A percentile compares a stretch with the other conserved stretches of the same genome.
Conservation (phyloP, 1,140 invertebrate genomes). For the Drosophila cardini region DNA sequence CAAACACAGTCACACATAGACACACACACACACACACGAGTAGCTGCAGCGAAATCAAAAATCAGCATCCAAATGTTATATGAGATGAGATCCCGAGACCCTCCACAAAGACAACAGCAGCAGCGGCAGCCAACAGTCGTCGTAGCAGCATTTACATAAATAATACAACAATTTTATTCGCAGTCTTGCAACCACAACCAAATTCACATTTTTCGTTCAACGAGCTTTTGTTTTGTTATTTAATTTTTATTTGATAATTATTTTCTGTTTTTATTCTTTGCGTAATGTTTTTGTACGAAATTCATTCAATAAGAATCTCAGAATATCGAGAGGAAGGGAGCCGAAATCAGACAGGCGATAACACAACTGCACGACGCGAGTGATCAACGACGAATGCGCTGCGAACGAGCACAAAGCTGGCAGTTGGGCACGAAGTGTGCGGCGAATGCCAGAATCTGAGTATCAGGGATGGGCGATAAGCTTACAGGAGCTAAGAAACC, state of each 20-base stretch:
- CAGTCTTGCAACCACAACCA: slow-evolving; percentile 15
- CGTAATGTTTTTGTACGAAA: slow-evolving; percentile 24
- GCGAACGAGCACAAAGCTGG: slow-evolving; percentile 49
- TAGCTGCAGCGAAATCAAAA: slow-evolving; percentile 53
- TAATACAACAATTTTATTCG: slow-evolving; percentile 24
- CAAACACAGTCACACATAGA: slow-evolving; percentile 19
- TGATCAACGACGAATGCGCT: slow-evolving; percentile 72
- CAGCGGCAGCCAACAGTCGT: no score
- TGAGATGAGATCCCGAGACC: slow-evolving; percentile 60
- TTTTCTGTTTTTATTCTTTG: slow-evolving; percentile 14
- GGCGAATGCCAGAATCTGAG: slow-evolving; percentile 39
- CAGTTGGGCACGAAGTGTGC: slow-evolving; percentile 38
- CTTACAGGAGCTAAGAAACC: slow-evolving; percentile 45
- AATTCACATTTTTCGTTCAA: slow-evolving; percentile 34
- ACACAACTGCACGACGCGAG: slow-evolving; percentile 66
- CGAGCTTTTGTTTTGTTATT: slow-evolving; percentile 28
- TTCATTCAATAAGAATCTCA: slow-evolving; percentile 29
- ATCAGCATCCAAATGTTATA: slow-evolving; percentile 75
- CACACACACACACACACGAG: slow-evolving; percentile 30
- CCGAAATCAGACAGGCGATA: slow-evolving; percentile 15
- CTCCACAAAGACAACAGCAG: slow-evolving; percentile 61
- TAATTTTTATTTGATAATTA: slow-evolving; percentile 20
- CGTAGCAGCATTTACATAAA: slow-evolving; percentile 33
- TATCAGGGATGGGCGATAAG: slow-evolving; percentile 40
- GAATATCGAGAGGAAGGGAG: slow-evolving; percentile 5